Percentiles rank a stretch among this genome's conserved stretches.
Conservation (phyloP, 2,797 vertebrate species). For the Corythornis leucogaster region DNA sequence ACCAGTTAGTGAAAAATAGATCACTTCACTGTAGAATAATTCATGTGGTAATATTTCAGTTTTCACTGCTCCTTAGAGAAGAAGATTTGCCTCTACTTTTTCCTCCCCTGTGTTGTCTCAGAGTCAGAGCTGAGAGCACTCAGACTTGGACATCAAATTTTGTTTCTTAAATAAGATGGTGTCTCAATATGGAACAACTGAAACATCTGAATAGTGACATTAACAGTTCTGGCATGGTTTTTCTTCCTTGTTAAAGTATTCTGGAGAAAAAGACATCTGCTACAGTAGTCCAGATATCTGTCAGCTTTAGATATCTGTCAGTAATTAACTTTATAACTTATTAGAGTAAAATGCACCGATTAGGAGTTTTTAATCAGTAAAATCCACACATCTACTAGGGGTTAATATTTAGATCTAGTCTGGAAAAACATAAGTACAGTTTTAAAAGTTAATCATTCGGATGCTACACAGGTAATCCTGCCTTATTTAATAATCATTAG, state of each 20-base stretch:
- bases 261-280: neutral
- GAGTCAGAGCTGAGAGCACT: neutral
- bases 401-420: constrained; percentile 67
- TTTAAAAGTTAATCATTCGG: constrained; percentile 73
- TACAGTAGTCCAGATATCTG: neutral
- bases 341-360: constrained; percentile 67
- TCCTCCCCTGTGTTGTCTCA: neutral
- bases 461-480: constrained; percentile 43
- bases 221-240: neutral
- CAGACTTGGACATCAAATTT: neutral
- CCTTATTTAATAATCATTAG: constrained; percentile 50
- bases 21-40: neutral
- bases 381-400: constrained; percentile 49
- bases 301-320: constrained; percentile 14
- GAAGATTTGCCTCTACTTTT: neutral
- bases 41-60: neutral
- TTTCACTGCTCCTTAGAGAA: neutral
- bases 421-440: constrained; percentile 57
- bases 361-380: constrained; percentile 67
- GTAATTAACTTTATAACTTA: constrained; percentile 34
- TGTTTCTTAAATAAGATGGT: neutral
- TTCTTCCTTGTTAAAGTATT: neutral
- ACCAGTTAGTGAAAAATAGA: neutral
- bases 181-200: neutral
- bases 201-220: neutral